Evolutionary conservation across 2,797 vertebrate species (phyloP).

Genomic region (Tolypeutes matacus): DNA sequence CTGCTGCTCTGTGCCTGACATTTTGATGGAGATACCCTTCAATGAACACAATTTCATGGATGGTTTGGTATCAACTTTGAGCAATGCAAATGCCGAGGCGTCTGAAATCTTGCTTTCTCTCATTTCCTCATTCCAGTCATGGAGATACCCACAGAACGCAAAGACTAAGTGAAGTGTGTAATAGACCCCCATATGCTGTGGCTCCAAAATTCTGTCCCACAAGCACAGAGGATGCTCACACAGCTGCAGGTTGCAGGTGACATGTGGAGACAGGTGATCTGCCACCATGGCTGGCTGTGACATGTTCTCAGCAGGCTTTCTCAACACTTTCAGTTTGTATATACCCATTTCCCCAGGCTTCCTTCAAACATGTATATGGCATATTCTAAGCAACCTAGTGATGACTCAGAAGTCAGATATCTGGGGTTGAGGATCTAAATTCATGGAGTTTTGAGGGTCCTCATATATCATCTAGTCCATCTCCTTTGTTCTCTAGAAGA

Average conservation of each 20-base stretch:
- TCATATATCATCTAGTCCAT: neutral
- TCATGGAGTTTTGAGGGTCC: neutral
- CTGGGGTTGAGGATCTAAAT: neutral
- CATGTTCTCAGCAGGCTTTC: conserved; percentile 12
- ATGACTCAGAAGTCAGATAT: conserved; percentile 21
- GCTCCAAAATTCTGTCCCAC: neutral
- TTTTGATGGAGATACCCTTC: neutral
- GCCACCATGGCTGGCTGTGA: neutral
- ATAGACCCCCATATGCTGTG: neutral
- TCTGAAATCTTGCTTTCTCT: conserved; percentile 70
- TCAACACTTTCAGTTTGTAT: neutral
- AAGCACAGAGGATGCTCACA: neutral
- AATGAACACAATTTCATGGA: conserved; percentile 75
- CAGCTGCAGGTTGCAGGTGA: neutral
- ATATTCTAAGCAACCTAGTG: neutral
- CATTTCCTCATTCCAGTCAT: conserved; percentile 61
- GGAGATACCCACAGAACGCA: neutral
- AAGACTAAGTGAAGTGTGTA: conserved; percentile 68
- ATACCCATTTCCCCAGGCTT: neutral
- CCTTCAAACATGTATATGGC: neutral
- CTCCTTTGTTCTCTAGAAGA: neutral
- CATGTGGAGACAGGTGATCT: conserved; percentile 22
- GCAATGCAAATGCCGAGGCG: conserved; percentile 69
- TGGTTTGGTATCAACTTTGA: conserved; percentile 64
- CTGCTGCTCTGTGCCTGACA: neutral